Evolutionary conservation across 1,140 invertebrate genomes (phyloP).

Genomic region (Drosophila teissieri): DNA sequence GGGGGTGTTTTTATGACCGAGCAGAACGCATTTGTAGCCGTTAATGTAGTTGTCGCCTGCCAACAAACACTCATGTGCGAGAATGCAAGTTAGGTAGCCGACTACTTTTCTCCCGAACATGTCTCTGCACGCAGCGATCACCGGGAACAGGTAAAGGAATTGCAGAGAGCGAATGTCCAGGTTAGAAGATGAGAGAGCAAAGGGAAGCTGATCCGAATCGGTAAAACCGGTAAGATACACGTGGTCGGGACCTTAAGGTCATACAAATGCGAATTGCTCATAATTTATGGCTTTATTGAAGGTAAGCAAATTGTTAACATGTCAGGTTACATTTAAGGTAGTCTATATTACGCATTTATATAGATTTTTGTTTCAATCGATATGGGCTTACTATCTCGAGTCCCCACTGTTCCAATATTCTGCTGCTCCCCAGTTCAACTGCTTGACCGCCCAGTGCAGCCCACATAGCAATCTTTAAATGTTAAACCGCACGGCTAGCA

Average conservation of each 20-base stretch:
- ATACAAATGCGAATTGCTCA: neutral
- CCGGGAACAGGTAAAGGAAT: conserved; percentile 52
- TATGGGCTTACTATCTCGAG: too few relatives aligned
- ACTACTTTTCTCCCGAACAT: conserved; percentile 34
- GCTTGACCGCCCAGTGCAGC: conserved; percentile 30
- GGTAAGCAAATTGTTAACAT: neutral
- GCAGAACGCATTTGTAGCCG: conserved; percentile 41
- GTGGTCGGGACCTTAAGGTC: neutral
- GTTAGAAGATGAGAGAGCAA: conserved; percentile 1
- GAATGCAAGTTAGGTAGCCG: conserved; percentile 56
- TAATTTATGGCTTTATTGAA: neutral
- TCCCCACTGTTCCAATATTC: conserved; percentile 10
- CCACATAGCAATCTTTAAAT: conserved; percentile 53
- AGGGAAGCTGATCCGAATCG: conserved; percentile 11
- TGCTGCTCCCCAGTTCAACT: conserved; percentile 9
- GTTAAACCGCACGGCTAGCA: conserved; percentile 39
- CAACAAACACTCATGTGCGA: conserved; percentile 3
- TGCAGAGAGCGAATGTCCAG: conserved; percentile 6
- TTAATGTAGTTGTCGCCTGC: conserved; percentile 42
- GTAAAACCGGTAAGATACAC: conserved; percentile 20
- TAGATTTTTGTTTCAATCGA: too few relatives aligned
- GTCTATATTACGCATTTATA: too few relatives aligned
- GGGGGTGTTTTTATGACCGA: conserved; percentile 30
- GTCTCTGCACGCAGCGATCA: conserved; percentile 46
- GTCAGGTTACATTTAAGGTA: too few relatives aligned